These are phyloP conservation scores for Craniophora ligustri DNA, from an alignment of 2,888 invertebrate species.

Conservation along the genomic window DNA sequence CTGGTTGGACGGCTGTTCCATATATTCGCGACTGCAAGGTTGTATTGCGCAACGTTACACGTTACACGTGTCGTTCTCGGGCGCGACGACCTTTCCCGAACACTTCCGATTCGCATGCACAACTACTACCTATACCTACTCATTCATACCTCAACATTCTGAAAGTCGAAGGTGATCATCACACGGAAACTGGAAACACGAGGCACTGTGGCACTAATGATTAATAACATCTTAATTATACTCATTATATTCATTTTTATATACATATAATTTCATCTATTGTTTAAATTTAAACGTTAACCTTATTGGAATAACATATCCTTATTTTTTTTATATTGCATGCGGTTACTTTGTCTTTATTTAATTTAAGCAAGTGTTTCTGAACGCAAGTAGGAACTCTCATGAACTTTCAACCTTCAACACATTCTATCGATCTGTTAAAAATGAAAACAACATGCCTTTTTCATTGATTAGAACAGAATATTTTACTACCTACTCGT, in stretches of 20 bases:
- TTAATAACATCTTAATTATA: constrained; percentile 32
- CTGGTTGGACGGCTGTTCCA: constrained; percentile 59
- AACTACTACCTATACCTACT: too few species aligned
- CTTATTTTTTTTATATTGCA: neutral
- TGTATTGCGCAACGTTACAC: constrained; percentile 75
- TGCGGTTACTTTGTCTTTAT: constrained; percentile 10
- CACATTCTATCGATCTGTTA: constrained; percentile 22
- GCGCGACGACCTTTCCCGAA: constrained; percentile 78
- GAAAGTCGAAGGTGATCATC: constrained; percentile 78
- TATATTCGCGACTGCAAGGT: constrained; percentile 85
- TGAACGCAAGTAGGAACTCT: constrained; percentile 5
- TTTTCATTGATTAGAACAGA: constrained; percentile 37
- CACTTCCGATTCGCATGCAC: constrained; percentile 87
- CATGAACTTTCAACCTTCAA: constrained; percentile 32
- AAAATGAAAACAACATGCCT: constrained; percentile 37
- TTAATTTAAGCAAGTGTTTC: constrained; percentile 5
- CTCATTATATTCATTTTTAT: constrained; percentile 22
- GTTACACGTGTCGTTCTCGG: constrained; percentile 75
- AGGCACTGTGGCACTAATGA: constrained; percentile 37
- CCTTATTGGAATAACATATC: neutral
- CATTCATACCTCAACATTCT: constrained; percentile 72
- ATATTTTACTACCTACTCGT: constrained; percentile 29
- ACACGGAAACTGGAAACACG: constrained; percentile 67
- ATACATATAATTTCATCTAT: constrained; percentile 8
- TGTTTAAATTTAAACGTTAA: constrained; percentile 24